Evolutionary conservation across 2,113 vertebrate genomes (phyloP).

Genomic region (Ammodytes marinus): DNA sequence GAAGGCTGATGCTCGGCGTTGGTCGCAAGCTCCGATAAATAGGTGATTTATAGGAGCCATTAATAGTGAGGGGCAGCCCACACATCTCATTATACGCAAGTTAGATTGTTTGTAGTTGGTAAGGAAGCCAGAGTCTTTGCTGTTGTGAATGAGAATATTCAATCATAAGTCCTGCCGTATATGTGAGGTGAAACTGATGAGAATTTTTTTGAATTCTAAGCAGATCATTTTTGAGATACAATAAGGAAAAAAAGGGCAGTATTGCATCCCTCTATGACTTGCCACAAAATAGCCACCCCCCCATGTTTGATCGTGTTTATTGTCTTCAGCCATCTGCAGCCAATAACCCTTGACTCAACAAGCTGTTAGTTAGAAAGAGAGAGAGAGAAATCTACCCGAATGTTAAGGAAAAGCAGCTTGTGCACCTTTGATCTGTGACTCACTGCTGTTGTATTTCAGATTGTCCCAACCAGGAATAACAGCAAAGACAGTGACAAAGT

Average conservation of each 20-base stretch:
- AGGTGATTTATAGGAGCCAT: slow-evolving; percentile 78
- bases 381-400: not conserved
- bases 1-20: slow-evolving; percentile 45
- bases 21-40: slow-evolving; percentile 60
- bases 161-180: slow-evolving; percentile 25
- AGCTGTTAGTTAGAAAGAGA: slow-evolving; percentile 68
- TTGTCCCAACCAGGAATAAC: slow-evolving; percentile 4
- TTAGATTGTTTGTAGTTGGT: slow-evolving; percentile 57
- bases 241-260: slow-evolving; percentile 9
- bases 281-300: slow-evolving; percentile 61
- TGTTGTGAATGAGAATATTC: slow-evolving; percentile 26
- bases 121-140: slow-evolving; percentile 19
- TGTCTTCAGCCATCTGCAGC: slow-evolving; percentile 84
- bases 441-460: not conserved
- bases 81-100: slow-evolving; percentile 74
- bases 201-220: not conserved
- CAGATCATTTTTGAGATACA: not conserved
- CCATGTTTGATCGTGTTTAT: slow-evolving; percentile 82
- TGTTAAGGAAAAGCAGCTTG: not conserved
- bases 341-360: slow-evolving; percentile 82
- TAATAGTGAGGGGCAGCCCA: slow-evolving; percentile 66
- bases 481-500: not conserved
- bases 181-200: slow-evolving; percentile 36
- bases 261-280: slow-evolving; percentile 24
- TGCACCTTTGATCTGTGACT: slow-evolving; percentile 6